Evolutionary conservation across 2,888 invertebrate species (phyloP).

Genomic region (Spodoptera exigua): DNA sequence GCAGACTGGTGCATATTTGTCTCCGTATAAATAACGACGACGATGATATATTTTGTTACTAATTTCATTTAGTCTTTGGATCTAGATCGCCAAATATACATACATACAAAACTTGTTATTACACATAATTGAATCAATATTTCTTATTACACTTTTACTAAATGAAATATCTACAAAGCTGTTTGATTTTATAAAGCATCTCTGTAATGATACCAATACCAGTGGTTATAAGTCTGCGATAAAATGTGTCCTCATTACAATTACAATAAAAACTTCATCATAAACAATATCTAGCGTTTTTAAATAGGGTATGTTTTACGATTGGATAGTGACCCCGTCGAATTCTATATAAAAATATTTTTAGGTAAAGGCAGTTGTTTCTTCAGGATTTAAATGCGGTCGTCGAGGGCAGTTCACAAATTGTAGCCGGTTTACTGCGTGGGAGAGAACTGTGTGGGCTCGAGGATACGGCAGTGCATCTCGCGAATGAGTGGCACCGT

Average conservation of each 20-base stretch:
- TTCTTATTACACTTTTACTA: too few species aligned
- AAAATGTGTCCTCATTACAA: neutral
- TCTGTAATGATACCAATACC: too few species aligned
- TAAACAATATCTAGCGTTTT: constrained; percentile 40
- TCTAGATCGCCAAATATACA: too few species aligned
- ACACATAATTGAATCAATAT: too few species aligned
- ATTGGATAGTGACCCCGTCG: constrained; percentile 12
- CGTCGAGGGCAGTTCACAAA: constrained; percentile 30
- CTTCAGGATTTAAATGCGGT: constrained; percentile 50
- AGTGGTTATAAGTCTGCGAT: too few species aligned
- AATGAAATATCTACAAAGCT: too few species aligned
- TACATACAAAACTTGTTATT: too few species aligned
- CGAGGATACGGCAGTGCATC: constrained; percentile 98
- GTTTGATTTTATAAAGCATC: too few species aligned
- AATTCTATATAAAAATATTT: constrained; percentile 33
- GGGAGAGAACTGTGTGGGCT: constrained; percentile 98
- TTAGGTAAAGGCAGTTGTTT: constrained; percentile 39
- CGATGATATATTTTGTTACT: neutral
- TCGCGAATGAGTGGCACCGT: constrained; percentile 99
- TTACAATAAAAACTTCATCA: constrained; percentile 2
- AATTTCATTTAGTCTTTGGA: too few species aligned
- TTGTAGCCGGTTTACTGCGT: constrained; percentile 91
- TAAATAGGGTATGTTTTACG: constrained; percentile 21
- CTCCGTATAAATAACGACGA: neutral
- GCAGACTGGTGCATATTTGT: constrained; percentile 19